phyloP scores from a whole-genome alignment of 37 sponge, comb jelly and placozoan species.

The Lycopodina hypogea region DNA sequence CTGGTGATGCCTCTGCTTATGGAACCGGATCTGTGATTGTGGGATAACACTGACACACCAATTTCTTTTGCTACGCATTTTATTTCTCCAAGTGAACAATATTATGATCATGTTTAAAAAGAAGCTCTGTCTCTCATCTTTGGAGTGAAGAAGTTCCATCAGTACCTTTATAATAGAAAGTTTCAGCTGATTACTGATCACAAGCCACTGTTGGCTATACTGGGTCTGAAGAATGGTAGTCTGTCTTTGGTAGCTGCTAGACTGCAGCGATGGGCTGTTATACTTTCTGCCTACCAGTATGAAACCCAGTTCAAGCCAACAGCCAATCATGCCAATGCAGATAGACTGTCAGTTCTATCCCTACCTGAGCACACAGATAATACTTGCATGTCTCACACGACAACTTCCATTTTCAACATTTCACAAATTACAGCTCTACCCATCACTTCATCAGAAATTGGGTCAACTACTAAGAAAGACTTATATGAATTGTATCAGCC shows the following conservation, averaged over 20 bases:
- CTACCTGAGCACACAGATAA: no score
- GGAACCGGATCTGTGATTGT: not conserved
- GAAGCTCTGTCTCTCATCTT: slow-evolving; percentile 31
- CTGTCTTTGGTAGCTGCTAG: not conserved
- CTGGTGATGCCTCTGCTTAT: not conserved
- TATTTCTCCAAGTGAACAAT: slow-evolving; percentile 1
- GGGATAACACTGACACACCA: not conserved
- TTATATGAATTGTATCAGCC: no score
- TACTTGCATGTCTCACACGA: not conserved
- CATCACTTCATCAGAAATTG: not conserved
- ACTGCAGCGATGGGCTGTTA: slow-evolving; percentile 1
- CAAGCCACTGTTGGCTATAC: not conserved
- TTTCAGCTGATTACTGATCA: not conserved
- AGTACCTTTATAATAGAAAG: not conserved
- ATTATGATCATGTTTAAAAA: not conserved
- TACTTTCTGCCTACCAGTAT: slow-evolving; percentile 1
- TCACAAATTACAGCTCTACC: slow-evolving; percentile 7
- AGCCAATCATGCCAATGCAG: not conserved
- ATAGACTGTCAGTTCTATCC: not conserved
- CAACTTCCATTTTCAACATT: slow-evolving; percentile 1
- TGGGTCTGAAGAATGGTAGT: not conserved
- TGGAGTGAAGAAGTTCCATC: no score
- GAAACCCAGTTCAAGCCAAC: slow-evolving; percentile 5
- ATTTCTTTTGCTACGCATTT: not conserved
- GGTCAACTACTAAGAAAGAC: not conserved